These are phyloP conservation scores for Pelecanus crispus DNA, from an alignment of 2,113 vertebrate genomes.

Conservation along the genomic window DNA sequence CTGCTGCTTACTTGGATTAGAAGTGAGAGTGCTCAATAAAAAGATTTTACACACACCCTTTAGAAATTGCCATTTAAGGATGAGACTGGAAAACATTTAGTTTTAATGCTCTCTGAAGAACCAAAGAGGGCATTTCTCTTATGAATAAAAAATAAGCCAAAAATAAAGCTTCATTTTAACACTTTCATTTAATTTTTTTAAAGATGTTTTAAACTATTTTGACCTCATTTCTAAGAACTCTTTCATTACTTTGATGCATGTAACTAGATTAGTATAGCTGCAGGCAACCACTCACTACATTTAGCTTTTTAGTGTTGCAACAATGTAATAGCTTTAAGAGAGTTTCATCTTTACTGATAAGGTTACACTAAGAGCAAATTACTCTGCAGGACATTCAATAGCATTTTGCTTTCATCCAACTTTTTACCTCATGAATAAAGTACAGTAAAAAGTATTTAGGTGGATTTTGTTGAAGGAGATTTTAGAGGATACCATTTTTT, in stretches of 20 bases:
- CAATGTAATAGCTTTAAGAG: background rate
- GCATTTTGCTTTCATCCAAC: background rate
- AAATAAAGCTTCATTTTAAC: background rate
- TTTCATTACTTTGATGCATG: background rate
- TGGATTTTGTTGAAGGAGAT: background rate
- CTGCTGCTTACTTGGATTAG: background rate
- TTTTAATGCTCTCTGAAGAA: background rate
- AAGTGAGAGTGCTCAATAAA: background rate
- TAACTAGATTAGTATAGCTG: background rate
- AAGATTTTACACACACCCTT: background rate
- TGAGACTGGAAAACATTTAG: background rate
- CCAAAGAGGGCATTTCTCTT: background rate
- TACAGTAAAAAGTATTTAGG: background rate
- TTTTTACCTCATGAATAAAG: background rate
- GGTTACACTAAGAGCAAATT: background rate
- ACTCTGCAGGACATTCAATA: background rate
- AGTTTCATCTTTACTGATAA: background rate
- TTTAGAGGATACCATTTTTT: background rate
- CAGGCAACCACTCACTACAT: background rate
- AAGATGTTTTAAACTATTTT: background rate
- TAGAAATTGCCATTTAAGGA: background rate
- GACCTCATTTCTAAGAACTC: background rate
- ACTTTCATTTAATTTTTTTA: background rate
- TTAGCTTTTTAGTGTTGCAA: background rate
- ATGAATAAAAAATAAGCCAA: background rate